phyloP scores from a whole-genome alignment of 2,797 vertebrate species.

The Danionella dracula region DNA sequence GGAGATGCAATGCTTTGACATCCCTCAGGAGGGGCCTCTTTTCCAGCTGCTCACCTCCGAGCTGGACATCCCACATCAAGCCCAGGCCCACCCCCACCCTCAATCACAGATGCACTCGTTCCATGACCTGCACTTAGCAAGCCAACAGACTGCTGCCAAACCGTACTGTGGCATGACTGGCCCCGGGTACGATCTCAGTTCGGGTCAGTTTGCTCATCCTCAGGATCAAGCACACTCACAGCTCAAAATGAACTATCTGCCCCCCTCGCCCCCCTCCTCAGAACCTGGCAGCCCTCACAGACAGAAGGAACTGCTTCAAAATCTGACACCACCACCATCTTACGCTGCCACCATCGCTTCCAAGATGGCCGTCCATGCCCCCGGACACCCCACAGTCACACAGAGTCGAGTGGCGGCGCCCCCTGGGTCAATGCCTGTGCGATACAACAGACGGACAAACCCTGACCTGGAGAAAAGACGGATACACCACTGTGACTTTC shows the following conservation, averaged over 20 bases:
- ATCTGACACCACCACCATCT: slow-evolving; percentile 90
- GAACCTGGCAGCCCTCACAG: slow-evolving; percentile 95
- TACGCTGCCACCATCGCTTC: slow-evolving; percentile 94
- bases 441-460: slow-evolving; percentile 96
- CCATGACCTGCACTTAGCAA: slow-evolving; percentile 74
- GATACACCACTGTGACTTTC: slow-evolving; percentile 97
- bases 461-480: slow-evolving; percentile 95
- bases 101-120: slow-evolving; percentile 80
- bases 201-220: slow-evolving; percentile 76
- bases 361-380: slow-evolving; percentile 81
- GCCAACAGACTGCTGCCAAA: slow-evolving; percentile 80
- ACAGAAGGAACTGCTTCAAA: slow-evolving; percentile 92
- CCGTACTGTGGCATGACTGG: slow-evolving; percentile 78
- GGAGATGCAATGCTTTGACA: slow-evolving; percentile 88
- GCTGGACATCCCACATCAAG: slow-evolving; percentile 76
- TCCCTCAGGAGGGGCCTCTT: slow-evolving; percentile 82
- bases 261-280: slow-evolving; percentile 92
- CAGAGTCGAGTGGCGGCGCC: slow-evolving; percentile 7
- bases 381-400: slow-evolving; percentile 41
- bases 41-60: slow-evolving; percentile 93
- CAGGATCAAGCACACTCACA: slow-evolving; percentile 53
- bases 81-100: slow-evolving; percentile 69
- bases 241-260: slow-evolving; percentile 81
- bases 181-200: slow-evolving; percentile 72
- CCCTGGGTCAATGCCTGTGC: slow-evolving; percentile 69